Percentiles rank a stretch among this genome's conserved stretches.
Conservation (phyloP, 2,797 vertebrate genomes). For the Acanthiza pusilla region DNA sequence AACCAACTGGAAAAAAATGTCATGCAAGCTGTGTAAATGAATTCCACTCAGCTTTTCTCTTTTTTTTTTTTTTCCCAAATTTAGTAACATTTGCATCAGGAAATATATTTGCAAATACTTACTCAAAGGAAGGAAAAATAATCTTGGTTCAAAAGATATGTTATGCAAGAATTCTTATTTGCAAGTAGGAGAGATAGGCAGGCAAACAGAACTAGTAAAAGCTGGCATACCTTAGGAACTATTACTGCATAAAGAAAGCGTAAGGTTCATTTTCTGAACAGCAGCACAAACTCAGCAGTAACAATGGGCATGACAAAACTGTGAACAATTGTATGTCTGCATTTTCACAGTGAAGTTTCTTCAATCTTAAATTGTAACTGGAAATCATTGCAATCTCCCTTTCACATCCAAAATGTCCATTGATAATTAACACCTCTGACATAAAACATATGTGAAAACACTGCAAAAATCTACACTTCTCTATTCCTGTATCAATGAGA, state of each 20-base stretch:
- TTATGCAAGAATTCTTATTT: neutral
- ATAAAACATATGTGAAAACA: neutral
- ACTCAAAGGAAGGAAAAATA: neutral
- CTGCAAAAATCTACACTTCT: neutral
- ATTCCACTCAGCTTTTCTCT: conserved; percentile 40
- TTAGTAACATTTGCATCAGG: conserved; percentile 29
- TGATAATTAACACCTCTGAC: neutral
- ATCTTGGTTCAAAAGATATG: neutral
- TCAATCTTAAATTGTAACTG: neutral
- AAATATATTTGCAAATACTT: conserved; percentile 28
- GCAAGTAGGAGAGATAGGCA: neutral
- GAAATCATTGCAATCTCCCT: neutral
- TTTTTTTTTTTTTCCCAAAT: neutral
- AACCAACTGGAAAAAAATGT: conserved; percentile 77
- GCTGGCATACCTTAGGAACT: neutral
- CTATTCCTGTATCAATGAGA: neutral
- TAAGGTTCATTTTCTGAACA: neutral
- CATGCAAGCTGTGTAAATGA: conserved; percentile 74
- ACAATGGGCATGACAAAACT: neutral
- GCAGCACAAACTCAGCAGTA: neutral
- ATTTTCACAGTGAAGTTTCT: neutral
- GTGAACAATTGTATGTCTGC: neutral
- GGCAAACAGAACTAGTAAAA: neutral
- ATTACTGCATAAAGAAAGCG: neutral
- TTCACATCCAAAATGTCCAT: neutral